Evolutionary conservation across 2,888 invertebrate species (phyloP).

Genomic region (Drosophila glabriapex): DNA sequence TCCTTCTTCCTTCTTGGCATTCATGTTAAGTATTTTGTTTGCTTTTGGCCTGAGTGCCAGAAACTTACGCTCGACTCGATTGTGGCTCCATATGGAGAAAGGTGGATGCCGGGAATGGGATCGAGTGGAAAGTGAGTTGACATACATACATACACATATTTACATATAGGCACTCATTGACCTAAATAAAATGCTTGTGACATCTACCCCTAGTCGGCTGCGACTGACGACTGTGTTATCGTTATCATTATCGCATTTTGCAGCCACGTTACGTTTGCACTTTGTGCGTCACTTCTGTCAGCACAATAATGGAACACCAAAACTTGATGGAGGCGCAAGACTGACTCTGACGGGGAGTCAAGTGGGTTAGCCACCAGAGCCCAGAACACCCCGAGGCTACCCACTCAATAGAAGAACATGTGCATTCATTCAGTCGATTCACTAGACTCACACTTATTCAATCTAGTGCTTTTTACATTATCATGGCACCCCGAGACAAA

Average conservation of each 20-base stretch:
- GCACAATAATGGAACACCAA: conserved; percentile 56
- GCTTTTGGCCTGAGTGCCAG: background rate
- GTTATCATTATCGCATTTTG: conserved; percentile 55
- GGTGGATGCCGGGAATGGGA: conserved; percentile 2
- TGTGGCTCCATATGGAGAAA: background rate
- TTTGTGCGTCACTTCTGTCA: conserved; percentile 64
- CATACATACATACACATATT: background rate
- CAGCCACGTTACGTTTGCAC: conserved; percentile 61
- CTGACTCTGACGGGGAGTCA: background rate
- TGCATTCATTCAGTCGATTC: conserved; percentile 44
- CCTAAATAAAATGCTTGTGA: conserved; percentile 71
- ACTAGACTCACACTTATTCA: conserved; percentile 46
- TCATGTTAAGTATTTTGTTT: conserved; percentile 26
- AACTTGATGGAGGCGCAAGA: conserved; percentile 5
- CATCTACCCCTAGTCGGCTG: background rate
- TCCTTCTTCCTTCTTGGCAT: conserved; percentile 4
- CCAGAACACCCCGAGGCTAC: background rate
- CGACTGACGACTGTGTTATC: conserved; percentile 50
- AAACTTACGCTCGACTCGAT: background rate
- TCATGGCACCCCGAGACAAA: conserved; percentile 8
- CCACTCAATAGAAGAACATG: background rate
- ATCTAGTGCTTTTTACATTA: conserved; percentile 38
- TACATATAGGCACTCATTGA: conserved; percentile 59
- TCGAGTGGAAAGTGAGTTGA: background rate
- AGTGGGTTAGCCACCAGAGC: background rate